A percentile compares a stretch with the other conserved stretches of the same genome.
Conservation (phyloP, 1,140 invertebrate genomes). For the Drosophila auraria region DNA sequence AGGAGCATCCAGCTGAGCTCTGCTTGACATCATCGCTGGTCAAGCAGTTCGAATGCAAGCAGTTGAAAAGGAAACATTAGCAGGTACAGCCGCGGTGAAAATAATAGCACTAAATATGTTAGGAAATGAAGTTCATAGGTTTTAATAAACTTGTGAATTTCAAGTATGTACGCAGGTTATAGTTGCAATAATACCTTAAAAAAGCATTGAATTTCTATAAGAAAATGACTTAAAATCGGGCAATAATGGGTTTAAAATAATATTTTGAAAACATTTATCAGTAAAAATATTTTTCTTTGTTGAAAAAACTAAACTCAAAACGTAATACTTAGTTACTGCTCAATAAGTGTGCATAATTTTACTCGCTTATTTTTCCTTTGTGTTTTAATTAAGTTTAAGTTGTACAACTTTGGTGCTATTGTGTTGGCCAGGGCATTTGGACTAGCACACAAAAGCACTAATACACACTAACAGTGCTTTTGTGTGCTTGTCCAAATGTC, state of each 20-base stretch:
- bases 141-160: too few relatives aligned
- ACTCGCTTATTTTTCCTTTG: not conserved
- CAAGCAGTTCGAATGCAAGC: slow-evolving; percentile 4
- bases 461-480: too few relatives aligned
- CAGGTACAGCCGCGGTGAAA: not conserved
- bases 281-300: too few relatives aligned
- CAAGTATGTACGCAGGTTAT: too few relatives aligned
- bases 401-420: slow-evolving; percentile 4
- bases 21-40: not conserved
- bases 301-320: not conserved
- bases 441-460: too few relatives aligned
- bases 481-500: not conserved
- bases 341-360: not conserved
- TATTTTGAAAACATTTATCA: not conserved
- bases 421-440: not conserved
- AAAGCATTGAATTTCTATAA: too few relatives aligned
- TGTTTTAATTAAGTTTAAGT: not conserved
- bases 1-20: not conserved
- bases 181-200: too few relatives aligned
- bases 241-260: not conserved
- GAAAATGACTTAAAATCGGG: too few relatives aligned
- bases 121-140: too few relatives aligned
- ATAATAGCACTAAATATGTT: not conserved
- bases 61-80: not conserved
- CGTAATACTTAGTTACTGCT: not conserved